Evolutionary conservation across 2,113 vertebrate species (phyloP), one percentile per base, ranked within the genome.

Genomic region (Capricornis sumatraensis): DNA sequence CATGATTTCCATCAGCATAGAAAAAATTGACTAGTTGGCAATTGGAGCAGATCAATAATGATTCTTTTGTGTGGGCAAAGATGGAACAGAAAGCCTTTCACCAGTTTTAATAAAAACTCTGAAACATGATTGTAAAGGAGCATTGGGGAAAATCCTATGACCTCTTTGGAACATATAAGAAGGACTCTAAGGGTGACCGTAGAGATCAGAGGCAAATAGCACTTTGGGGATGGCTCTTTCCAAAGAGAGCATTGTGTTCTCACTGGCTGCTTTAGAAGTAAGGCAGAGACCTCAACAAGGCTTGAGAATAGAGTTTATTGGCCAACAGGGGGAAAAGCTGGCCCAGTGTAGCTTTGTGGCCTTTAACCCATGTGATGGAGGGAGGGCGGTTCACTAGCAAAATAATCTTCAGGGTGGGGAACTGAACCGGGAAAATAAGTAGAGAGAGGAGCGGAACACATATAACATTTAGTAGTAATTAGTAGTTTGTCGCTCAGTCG

Each of bases 81-180:
- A 81, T 96, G 78, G 33, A 89, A 95, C 86, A 97, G 94, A 97
- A 96, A 96, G 82, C 58, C 96, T 98, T 97, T 98, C 97, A 97
- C 62, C 52, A 60, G 92, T 97, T 97, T 98, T 98, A 98, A 97
- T 97, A 87, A 97, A 95, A 95, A 71, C 47, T 97, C 82, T 87
- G 83, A 83, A 93, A 83, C 53, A 57, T 23, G 57, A 94, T 52
- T 89, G 28, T 81, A 78, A 64, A 53, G 78, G 90, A 76, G 52
- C 27, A 45, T 2, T 79, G 53, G 64, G 94, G 83, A 94, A 96
- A 93, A 67, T 89, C 89, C 28, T 91, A 7, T 96, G 91, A 91
- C 74, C 53, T 89, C 21, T 62, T 91, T 95, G 87, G 27, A 93
- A 87, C 15, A 36, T 53, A 25, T 4, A 82, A 94, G 58, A 88